Conservation (phyloP, 2,888 invertebrate genomes). For the Zygaena filipendulae region DNA sequence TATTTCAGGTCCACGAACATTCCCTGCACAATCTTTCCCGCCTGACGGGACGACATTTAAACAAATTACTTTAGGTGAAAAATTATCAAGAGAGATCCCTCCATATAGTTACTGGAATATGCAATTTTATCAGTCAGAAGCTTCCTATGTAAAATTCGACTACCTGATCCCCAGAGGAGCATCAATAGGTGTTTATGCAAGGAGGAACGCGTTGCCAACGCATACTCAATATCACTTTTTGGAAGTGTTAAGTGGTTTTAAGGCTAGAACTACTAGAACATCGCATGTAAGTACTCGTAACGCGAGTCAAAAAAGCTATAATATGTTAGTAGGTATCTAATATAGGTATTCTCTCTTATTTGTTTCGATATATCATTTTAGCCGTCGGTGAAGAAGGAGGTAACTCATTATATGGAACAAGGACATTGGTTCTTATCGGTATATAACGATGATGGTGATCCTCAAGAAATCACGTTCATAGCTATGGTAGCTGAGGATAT, state of each 20-base stretch:
- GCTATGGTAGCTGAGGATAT: constrained; percentile 89
- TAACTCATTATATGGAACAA: constrained; percentile 94
- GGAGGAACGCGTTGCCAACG: constrained; percentile 93
- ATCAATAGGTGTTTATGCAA: constrained; percentile 94
- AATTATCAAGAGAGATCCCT: constrained; percentile 88
- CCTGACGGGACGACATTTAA: constrained; percentile 94
- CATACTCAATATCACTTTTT: constrained; percentile 97
- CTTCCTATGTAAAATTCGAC: constrained; percentile 94
- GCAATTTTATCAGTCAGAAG: constrained; percentile 95
- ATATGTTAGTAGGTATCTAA: too few relatives aligned
- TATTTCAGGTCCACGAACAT: constrained; percentile 82
- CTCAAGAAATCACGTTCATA: constrained; percentile 86
- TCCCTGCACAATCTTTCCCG: constrained; percentile 90
- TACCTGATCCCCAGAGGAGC: constrained; percentile 92
- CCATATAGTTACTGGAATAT: constrained; percentile 98
- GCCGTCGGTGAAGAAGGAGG: constrained; percentile 90
- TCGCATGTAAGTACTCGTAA: constrained; percentile 85
- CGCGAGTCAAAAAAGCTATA: too few relatives aligned
- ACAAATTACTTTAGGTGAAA: constrained; percentile 88
- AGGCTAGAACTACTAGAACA: constrained; percentile 83
- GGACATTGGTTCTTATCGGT: constrained; percentile 97
- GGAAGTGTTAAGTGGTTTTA: constrained; percentile 91
- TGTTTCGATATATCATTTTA: constrained; percentile 41
- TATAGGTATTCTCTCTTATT: too few relatives aligned
- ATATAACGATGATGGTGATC: constrained; percentile 95